A percentile compares a stretch with the other conserved stretches of the same genome.
phyloP scores from a whole-genome alignment of 2,888 invertebrate genomes.

The Atethmia centrago region DNA sequence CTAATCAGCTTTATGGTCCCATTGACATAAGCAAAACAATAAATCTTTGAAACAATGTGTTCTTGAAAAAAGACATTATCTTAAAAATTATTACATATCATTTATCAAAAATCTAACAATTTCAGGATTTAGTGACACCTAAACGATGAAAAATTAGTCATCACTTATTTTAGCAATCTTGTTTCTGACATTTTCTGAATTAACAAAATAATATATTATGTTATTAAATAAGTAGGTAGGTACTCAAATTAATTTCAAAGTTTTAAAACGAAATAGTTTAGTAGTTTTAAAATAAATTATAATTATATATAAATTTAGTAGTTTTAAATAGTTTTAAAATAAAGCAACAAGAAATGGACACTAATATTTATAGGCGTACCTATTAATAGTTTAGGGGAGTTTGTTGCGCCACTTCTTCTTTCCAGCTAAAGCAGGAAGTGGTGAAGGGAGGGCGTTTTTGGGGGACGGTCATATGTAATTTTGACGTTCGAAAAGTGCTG shows the following conservation, averaged over 20 bases:
- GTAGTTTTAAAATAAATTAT: no score
- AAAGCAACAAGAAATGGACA: background rate
- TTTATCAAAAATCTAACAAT: background rate
- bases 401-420: no score
- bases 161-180: background rate
- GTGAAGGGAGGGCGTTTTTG: no score
- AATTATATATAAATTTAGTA: no score
- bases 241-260: background rate
- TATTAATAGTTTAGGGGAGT: no score
- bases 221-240: no score
- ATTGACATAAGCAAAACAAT: constrained; percentile 63
- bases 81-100: constrained; percentile 3
- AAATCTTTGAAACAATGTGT: constrained; percentile 34
- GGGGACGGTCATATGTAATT: no score
- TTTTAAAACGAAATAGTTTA: background rate
- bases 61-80: constrained; percentile 10
- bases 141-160: background rate
- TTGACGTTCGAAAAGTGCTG: no score
- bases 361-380: background rate
- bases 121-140: background rate
- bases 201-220: background rate
- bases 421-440: no score
- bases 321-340: background rate
- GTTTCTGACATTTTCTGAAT: background rate
- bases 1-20: constrained; percentile 64